These are phyloP conservation scores for Phalacrocorax carbo DNA, from an alignment of 2,113 vertebrate species.

Conservation along the genomic window DNA sequence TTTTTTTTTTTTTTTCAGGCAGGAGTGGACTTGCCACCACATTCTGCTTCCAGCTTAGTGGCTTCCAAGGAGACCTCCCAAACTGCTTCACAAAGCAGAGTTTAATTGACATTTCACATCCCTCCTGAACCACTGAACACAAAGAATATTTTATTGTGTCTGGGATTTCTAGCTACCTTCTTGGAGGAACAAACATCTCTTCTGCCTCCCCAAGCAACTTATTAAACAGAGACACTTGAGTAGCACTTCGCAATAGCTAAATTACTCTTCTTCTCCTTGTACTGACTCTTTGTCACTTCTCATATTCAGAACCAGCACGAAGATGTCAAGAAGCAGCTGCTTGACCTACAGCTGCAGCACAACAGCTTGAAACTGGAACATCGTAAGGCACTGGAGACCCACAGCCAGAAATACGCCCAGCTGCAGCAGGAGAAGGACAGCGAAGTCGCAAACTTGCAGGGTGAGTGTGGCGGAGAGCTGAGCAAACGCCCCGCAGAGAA, in stretches of 20 bases:
- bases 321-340: constrained; percentile 72
- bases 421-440: constrained; percentile 67
- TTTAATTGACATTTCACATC: neutral
- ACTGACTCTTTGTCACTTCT: neutral
- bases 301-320: constrained; percentile 69
- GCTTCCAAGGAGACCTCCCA: neutral
- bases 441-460: constrained; percentile 64
- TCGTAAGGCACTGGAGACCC: constrained; percentile 51
- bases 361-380: constrained; percentile 69
- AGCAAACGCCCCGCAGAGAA: neutral
- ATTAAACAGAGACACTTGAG: neutral
- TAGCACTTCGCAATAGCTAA: neutral
- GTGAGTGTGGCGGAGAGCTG: neutral
- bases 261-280: neutral
- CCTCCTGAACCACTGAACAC: neutral
- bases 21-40: neutral
- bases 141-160: too few relatives aligned
- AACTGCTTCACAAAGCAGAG: neutral
- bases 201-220: neutral
- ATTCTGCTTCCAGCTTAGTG: neutral
- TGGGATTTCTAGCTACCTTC: neutral
- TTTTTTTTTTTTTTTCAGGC: neutral
- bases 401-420: constrained; percentile 54
- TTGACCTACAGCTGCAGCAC: constrained; percentile 73
- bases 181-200: neutral